Percentiles rank a stretch among this genome's conserved stretches.
Conservation (phyloP, 2,888 invertebrate species). For the Patella ulyssiponensis region DNA sequence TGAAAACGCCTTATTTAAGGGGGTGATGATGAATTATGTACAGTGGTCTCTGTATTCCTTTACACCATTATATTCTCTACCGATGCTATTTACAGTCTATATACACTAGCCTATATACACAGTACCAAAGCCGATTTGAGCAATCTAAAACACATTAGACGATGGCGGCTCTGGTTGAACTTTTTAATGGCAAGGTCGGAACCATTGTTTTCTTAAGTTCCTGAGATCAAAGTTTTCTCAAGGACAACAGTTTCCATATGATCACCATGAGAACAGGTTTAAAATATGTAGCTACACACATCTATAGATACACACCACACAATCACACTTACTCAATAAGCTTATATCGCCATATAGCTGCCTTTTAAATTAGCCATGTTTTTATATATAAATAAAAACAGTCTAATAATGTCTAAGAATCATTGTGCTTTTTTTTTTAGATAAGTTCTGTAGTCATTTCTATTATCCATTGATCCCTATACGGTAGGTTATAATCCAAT, state of each 20-base stretch:
- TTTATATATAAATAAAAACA: neutral
- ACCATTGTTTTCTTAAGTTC: conserved; percentile 5
- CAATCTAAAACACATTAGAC: neutral
- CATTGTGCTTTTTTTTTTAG: too few species aligned
- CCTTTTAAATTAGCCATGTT: neutral
- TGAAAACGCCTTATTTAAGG: too few species aligned
- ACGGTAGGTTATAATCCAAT: too few species aligned
- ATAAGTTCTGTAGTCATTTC: too few species aligned
- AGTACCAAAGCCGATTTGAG: conserved; percentile 8
- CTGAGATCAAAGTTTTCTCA: conserved; percentile 7
- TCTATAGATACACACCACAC: neutral
- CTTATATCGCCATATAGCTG: neutral
- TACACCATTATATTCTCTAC: too few species aligned
- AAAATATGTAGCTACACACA: too few species aligned
- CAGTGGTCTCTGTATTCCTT: too few species aligned
- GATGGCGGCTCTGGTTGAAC: conserved; percentile 7
- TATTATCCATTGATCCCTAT: too few species aligned
- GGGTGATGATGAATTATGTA: too few species aligned
- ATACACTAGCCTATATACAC: neutral
- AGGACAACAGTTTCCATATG: conserved; percentile 8
- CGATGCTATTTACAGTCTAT: neutral
- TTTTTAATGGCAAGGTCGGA: conserved; percentile 13
- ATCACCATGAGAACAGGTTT: neutral
- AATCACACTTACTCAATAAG: conserved; percentile 3
- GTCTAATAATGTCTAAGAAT: too few species aligned